Base-by-base conservation (phyloP, 2,113 vertebrate species). In the Dasyprocta punctata region DNA sequence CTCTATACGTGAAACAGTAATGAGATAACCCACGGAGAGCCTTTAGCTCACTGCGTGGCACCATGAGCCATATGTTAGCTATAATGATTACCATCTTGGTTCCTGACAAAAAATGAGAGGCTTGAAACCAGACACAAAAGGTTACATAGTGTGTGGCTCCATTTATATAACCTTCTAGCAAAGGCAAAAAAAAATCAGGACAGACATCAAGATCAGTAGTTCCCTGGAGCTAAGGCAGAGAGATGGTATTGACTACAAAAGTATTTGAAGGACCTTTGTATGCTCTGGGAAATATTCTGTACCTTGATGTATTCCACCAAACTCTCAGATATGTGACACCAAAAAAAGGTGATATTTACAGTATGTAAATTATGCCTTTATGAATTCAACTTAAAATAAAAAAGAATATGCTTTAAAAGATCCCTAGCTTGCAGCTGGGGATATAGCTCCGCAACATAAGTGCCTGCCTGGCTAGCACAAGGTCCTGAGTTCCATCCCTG, bases 161-260 rank as follows among this genome's bases (percentile, higher is more conserved):
- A 91, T 78, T 85, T 85, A 85, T 67, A 52, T 61, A 84, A 80
- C 69, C 92, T 47, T 88, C 19, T 67, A 10, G 69, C 84, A 80
- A 97, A 95, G 20, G 47, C 41, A 71, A 95, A 96, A 95, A 96
- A 96, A 77, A 93, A 60, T 33, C n/a, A 56, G 56, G 38, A 92
- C 19, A 95, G 41, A 89, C 20, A 67, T 52, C 52, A 47, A 47
- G 47, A 87, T 84, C 78, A 95, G 41, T n/a, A 88, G 61, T 17
- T 85, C 24, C 61, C 41, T 86, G 30, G 63, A 56, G 7, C n/a
- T 44, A 86, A 88, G 33, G 63, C 77, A 14, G 56, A 91, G 7
- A 88, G 30, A 80, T 65, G 12, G 26, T 3, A 84, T 1, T 80
- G 71, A 93, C 54, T 63, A 30, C n/a, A 90, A 83, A 92, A 54